Evolutionary conservation across 2,797 vertebrate species (phyloP).

Genomic region (Cygnus olor): DNA sequence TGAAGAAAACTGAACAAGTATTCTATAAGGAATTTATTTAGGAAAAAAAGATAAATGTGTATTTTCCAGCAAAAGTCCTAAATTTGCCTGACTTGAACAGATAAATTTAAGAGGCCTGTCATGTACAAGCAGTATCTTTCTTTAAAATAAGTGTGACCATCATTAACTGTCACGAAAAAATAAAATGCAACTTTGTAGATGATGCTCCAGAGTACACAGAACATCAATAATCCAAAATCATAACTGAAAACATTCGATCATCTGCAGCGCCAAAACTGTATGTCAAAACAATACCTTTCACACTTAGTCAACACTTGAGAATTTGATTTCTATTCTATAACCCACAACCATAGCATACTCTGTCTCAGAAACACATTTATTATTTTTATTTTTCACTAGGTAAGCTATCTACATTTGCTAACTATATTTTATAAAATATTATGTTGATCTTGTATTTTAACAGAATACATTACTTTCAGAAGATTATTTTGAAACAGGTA

Average conservation of each 20-base stretch:
- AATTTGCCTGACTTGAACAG: background rate
- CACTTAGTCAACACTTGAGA: background rate
- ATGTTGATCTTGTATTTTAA: background rate
- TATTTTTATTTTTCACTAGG: background rate
- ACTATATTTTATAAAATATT: background rate
- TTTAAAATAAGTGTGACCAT: background rate
- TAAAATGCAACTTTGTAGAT: background rate
- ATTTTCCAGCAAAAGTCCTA: background rate
- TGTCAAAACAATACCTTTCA: background rate
- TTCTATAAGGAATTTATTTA: background rate
- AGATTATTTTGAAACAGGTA: background rate
- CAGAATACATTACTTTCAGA: background rate
- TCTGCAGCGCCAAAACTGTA: background rate
- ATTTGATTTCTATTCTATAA: background rate
- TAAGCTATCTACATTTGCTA: background rate
- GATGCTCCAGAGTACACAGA: background rate
- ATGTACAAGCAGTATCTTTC: accelerated
- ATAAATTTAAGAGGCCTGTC: background rate
- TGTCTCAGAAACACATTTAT: background rate
- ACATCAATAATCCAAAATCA: background rate
- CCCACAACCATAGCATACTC: accelerated
- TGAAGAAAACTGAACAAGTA: background rate
- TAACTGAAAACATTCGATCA: background rate
- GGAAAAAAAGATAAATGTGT: background rate
- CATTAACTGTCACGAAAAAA: background rate